Conservation (phyloP, 2,113 vertebrate species). For the Brachypodius melanocephalos region DNA sequence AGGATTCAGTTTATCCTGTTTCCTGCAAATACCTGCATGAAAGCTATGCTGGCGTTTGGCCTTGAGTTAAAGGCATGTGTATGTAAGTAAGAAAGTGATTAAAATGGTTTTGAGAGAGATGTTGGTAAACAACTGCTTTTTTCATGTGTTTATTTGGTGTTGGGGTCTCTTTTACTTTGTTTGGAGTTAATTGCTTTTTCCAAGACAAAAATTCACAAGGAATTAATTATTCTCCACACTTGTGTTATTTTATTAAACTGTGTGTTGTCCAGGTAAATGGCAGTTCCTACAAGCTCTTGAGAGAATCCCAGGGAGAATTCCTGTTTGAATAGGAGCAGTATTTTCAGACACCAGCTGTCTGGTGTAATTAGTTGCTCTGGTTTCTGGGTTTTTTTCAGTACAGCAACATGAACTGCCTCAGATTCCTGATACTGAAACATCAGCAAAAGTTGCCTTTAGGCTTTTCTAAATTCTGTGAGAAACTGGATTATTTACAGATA, state of each 20-base stretch:
- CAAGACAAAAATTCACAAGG: neutral
- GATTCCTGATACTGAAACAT: neutral
- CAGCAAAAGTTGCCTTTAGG: neutral
- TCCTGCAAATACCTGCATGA: neutral
- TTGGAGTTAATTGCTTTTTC: neutral
- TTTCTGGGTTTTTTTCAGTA: neutral
- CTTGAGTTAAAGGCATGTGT: neutral
- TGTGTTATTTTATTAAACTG: neutral
- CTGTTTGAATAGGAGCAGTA: neutral
- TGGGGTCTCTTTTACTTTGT: neutral
- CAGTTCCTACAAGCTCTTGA: neutral
- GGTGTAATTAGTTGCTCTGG: neutral
- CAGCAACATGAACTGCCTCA: neutral
- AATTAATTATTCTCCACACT: neutral
- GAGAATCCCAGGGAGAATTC: neutral
- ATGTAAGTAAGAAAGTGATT: neutral
- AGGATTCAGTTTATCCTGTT: neutral
- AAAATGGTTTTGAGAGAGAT: neutral
- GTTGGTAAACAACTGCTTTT: neutral
- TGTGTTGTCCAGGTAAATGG: neutral
- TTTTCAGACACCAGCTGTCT: neutral
- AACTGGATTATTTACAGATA: slow-evolving; percentile 11
- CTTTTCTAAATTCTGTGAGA: neutral
- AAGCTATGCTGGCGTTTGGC: neutral
- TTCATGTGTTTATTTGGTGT: neutral